Base-by-base conservation (phyloP, 2,113 vertebrate genomes). In the Sakesphorus luctuosus region DNA sequence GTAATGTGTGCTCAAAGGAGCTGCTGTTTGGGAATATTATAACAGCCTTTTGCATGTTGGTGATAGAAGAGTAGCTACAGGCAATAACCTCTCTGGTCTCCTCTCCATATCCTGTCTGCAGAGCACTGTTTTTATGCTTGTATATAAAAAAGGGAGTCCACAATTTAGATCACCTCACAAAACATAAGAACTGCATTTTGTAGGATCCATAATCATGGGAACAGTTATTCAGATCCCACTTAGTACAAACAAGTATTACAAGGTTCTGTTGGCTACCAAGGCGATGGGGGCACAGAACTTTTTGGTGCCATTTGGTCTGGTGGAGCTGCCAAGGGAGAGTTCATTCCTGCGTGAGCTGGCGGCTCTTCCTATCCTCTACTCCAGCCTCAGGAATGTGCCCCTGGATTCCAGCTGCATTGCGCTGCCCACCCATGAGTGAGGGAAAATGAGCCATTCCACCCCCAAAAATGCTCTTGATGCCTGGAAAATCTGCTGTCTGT, bases 251-350 rank as follows among this genome's bases (percentile, higher is more conserved):
- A 79, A 82, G 46, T 3, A 50, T n/a, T 62, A 16, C 1, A 2
- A 74, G 55, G 38, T 71, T 50, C 38, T 3, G 0, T 28, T 76
- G 53, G 28, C 44, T 81, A 18, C 63, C 33, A 46, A 43, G 59
- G 55, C 1, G 8, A 46, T 2, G 10, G 10, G 35, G 33, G 1
- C 24, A 47, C 0, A 0, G 17, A 14, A 11, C 10, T 18, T 52
- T 43, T 40, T 0, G 1, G 26, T 56, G 56, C 12, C 68, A 9
- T 44, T 65, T 80, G 61, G 28, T 59, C 68, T 43, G 50, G 18
- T 9, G 25, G 38, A 93, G 25, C 36, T 86, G 76, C 33, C 47
- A 56, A 67, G 35, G 17, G 31, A 90, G 16, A 6, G 3, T 1
- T 85, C 31, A 28, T 66, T 40, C 40, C 67, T 46, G 9, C 0